Base-by-base conservation (phyloP, 2,797 vertebrate species). In the Erpetoichthys calabaricus region DNA sequence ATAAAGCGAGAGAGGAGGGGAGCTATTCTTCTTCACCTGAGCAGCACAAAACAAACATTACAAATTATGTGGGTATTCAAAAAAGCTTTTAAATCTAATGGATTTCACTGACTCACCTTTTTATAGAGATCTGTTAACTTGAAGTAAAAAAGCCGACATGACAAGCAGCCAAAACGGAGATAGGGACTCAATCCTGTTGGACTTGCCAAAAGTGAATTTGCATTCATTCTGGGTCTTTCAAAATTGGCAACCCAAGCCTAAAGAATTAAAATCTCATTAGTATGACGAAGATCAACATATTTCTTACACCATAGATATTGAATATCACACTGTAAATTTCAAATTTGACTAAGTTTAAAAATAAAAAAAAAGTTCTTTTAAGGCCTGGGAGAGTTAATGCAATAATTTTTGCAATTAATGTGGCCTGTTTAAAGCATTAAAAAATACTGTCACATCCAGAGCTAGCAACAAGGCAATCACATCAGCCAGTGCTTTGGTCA, bases 231-330 rank as follows among this genome's bases (percentile, higher is more conserved):
- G 44, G 85, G 83, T 53, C 81, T 82, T 68, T 87, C 83, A 7
- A 88, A 87, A 53, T 85, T 85, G 3, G 85, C 83, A 60, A 85
- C 82, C 83, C 83, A 85, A 0, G 85, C 85, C 85, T 87, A 55
- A 45, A 51, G 6, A 45, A 51, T 5, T 10, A 58, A n/a, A 58
- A 53, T 10, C 25, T 25, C 4, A 50, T 5, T 42, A 42, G 43
- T 50, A 42, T 7, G 44, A 8, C 41, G 44, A 56, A n/a, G 4
- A 41, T 8, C 44, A 6, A 6, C 5, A 58, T 9, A 3, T 42
- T n/a, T 47, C 8, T 41, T 25, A 25, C 25, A 25, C 25, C 25
- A 25, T 25, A 25, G 25, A 25, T 25, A 25, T 25, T 25, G 25
- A 25, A 25, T 2, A 25, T 25, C 25, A 25, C 25, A 25, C 25